Conservation (phyloP, 2,113 vertebrate genomes). For the Spilogale gracilis region DNA sequence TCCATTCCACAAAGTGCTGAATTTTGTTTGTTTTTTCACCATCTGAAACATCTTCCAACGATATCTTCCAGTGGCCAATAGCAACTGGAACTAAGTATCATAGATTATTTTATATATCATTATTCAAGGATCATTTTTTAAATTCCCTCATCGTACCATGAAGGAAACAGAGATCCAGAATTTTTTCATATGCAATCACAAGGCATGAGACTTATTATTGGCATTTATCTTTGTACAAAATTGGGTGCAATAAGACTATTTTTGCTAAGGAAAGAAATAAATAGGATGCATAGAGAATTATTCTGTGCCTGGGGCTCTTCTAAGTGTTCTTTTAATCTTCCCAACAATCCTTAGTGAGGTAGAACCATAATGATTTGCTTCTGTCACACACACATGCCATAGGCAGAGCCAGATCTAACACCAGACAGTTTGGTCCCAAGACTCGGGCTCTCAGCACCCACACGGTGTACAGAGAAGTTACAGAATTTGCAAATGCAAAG, state of each 20-base stretch:
- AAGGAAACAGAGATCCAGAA: neutral
- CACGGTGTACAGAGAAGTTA: neutral
- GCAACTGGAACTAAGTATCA: neutral
- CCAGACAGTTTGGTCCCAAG: neutral
- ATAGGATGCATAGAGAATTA: neutral
- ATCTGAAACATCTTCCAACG: constrained; percentile 10
- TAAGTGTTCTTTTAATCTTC: neutral
- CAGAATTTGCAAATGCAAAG: neutral
- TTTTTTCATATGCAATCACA: neutral
- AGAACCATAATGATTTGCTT: neutral
- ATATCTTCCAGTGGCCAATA: neutral
- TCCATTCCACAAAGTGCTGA: neutral
- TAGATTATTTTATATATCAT: neutral
- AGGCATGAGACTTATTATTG: neutral
- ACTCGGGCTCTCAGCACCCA: neutral
- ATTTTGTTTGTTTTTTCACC: neutral
- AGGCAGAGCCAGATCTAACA: neutral
- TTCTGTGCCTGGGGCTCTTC: neutral
- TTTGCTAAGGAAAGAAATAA: constrained; percentile 11
- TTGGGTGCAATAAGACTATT: neutral
- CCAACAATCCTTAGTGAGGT: neutral
- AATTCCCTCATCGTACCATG: neutral
- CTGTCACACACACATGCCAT: neutral
- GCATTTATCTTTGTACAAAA: neutral
- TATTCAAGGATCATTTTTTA: neutral